Percentiles rank a stretch among this genome's conserved stretches.
These are phyloP conservation scores for Amphiduros pacificus DNA, from an alignment of 2,888 invertebrate species.

Conservation along the genomic window DNA sequence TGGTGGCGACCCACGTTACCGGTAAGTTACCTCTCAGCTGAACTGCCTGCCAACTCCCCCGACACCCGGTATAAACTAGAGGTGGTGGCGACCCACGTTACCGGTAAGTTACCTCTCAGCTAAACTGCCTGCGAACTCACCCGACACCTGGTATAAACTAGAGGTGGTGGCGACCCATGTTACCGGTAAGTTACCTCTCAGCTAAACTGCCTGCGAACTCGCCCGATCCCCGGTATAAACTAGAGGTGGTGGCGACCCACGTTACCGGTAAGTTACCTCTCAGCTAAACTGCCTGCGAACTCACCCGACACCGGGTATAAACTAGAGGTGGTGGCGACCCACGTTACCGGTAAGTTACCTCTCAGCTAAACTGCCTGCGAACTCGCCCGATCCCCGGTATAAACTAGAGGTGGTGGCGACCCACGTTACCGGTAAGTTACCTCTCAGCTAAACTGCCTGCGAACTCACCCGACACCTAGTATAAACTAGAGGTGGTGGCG, in stretches of 20 bases:
- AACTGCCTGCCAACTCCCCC: conserved; percentile 66
- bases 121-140: conserved; percentile 65
- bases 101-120: conserved; percentile 63
- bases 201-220: no score
- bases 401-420: conserved; percentile 63
- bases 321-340: no score
- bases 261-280: no score
- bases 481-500: no score
- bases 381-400: conserved; percentile 66
- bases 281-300: no score
- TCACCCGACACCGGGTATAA: no score
- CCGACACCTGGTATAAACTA: conserved; percentile 65
- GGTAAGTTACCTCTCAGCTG: conserved; percentile 1
- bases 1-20: conserved; percentile 57
- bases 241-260: no score
- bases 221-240: no score
- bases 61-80: conserved; percentile 65
- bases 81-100: conserved; percentile 59
- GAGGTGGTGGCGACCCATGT: conserved; percentile 62
- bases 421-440: conserved; percentile 37
- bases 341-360: no score
- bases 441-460: no score
- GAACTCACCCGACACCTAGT: no score
- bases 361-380: conserved; percentile 65
- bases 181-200: conserved; percentile 11